A percentile compares a stretch with the other conserved stretches of the same genome.
phyloP scores from a whole-genome alignment of 2,113 vertebrate species.

The Grammomys dolichurus region DNA sequence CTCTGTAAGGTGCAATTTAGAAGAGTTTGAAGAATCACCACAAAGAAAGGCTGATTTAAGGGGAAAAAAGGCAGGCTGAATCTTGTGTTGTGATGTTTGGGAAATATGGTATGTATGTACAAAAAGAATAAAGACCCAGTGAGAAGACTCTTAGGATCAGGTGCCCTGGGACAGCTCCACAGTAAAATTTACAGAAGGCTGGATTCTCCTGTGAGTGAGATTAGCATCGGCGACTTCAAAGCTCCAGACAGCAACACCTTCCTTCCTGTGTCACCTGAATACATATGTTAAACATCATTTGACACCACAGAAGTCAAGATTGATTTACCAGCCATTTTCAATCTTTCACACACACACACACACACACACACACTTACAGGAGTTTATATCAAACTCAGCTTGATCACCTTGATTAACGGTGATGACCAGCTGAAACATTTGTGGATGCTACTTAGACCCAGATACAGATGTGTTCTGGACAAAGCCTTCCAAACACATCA shows the following conservation, averaged over 20 bases:
- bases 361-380: not conserved
- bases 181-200: not conserved
- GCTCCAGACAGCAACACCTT: not conserved
- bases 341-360: not conserved
- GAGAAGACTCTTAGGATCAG: not conserved
- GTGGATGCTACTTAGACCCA: not conserved
- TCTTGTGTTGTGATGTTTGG: not conserved
- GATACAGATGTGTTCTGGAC: not conserved
- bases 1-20: not conserved
- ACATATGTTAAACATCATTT: not conserved
- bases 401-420: not conserved
- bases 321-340: not conserved
- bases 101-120: not conserved
- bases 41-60: not conserved
- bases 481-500: not conserved
- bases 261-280: not conserved
- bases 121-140: not conserved
- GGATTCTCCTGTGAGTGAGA: not conserved
- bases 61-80: not conserved
- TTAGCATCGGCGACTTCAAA: not conserved
- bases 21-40: not conserved
- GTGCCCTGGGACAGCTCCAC: too few species aligned
- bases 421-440: not conserved
- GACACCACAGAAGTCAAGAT: slow-evolving; percentile 6
- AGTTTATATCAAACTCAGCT: not conserved